A percentile compares a stretch with the other conserved stretches of the same genome.
phyloP scores from a whole-genome alignment of 1,140 invertebrate species.

The Anoplolepis gracilipes region DNA sequence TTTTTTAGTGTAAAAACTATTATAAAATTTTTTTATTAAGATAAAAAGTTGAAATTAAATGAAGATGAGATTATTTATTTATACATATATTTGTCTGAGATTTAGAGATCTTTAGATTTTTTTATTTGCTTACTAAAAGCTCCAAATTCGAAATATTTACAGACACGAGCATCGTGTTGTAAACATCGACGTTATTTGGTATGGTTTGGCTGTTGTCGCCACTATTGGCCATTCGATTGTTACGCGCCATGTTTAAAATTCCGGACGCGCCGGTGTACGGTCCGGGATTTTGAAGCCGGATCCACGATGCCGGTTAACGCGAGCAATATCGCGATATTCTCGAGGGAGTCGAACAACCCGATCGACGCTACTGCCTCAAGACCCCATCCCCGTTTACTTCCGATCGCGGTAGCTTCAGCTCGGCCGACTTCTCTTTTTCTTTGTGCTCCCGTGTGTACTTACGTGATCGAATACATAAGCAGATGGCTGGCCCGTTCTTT shows the following conservation, averaged over 20 bases:
- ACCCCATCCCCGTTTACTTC: constrained; percentile 37
- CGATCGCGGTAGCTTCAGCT: constrained; percentile 59
- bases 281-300: constrained; percentile 68
- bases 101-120: not conserved
- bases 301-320: constrained; percentile 64
- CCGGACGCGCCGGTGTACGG: constrained; percentile 37
- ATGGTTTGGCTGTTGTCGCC: not conserved
- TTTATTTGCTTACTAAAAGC: not conserved
- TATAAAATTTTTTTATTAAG: too few relatives aligned
- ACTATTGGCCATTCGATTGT: constrained; percentile 20
- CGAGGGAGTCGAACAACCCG: constrained; percentile 21
- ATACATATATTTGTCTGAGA: not conserved
- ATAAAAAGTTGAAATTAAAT: too few relatives aligned
- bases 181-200: constrained; percentile 12
- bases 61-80: not conserved
- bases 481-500: constrained; percentile 60
- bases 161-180: not conserved
- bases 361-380: constrained; percentile 39
- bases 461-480: constrained; percentile 76
- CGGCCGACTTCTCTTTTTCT: constrained; percentile 53
- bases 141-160: constrained; percentile 3
- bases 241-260: constrained; percentile 64
- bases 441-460: constrained; percentile 68
- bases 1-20: too few relatives aligned
- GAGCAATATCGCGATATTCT: constrained; percentile 65